These are phyloP conservation scores for Axinella damicornis DNA, from an alignment of 37 sponge, comb jelly and placozoan genomes.

Conservation along the genomic window DNA sequence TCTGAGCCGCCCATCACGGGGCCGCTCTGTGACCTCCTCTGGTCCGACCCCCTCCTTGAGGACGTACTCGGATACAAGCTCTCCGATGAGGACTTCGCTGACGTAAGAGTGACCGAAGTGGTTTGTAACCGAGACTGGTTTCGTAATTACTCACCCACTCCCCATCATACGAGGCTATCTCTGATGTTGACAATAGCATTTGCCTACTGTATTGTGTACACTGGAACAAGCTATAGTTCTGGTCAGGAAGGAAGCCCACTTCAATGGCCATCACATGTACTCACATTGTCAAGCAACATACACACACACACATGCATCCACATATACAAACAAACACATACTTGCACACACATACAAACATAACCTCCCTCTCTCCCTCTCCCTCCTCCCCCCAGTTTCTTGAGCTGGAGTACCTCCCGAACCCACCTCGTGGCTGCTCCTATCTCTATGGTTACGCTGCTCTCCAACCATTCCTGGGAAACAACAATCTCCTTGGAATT, in stretches of 20 bases:
- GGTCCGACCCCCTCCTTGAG: conserved; percentile 81
- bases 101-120: conserved; percentile 26
- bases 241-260: too few relatives aligned
- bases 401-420: conserved; percentile 81
- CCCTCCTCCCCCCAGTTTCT: conserved; percentile 61
- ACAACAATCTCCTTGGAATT: conserved; percentile 71
- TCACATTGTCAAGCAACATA: too few relatives aligned
- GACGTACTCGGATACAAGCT: conserved; percentile 63
- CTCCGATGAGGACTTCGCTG: conserved; percentile 66
- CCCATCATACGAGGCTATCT: too few relatives aligned
- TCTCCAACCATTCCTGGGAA: conserved; percentile 58
- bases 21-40: conserved; percentile 68
- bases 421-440: conserved; percentile 86
- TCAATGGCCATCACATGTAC: too few relatives aligned
- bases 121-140: too few relatives aligned
- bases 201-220: too few relatives aligned
- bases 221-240: too few relatives aligned
- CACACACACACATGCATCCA: too few relatives aligned
- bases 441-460: conserved; percentile 75
- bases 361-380: neutral
- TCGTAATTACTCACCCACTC: neutral
- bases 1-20: conserved; percentile 72
- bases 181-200: too few relatives aligned
- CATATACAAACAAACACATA: too few relatives aligned
- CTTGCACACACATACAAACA: neutral